phyloP scores from a whole-genome alignment of 2,797 vertebrate genomes.

The Myioborus melanocephalus region DNA sequence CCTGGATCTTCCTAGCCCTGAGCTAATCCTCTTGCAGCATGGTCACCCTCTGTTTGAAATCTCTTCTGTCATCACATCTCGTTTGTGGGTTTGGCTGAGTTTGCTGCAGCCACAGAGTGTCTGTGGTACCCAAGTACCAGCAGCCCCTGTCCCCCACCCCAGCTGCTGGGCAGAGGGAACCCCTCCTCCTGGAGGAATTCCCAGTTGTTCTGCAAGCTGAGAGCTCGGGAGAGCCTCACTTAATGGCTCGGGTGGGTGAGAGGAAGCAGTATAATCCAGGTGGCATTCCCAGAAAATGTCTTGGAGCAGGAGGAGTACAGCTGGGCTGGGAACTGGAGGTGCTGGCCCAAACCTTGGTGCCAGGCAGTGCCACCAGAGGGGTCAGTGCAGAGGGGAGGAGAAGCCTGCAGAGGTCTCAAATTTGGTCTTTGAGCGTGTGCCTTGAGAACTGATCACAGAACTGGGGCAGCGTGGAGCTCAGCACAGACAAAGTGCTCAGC shows the following conservation, averaged over 20 bases:
- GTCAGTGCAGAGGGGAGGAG: not conserved
- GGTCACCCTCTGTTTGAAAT: not conserved
- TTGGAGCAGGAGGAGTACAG: not conserved
- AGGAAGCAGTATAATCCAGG: not conserved
- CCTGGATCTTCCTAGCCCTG: not conserved
- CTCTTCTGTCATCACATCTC: not conserved
- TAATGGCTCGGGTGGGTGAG: not conserved
- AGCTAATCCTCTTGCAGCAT: not conserved
- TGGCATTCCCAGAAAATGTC: fast-evolving
- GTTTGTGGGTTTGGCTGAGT: not conserved
- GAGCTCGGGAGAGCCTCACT: not conserved
- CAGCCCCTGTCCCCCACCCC: not conserved
- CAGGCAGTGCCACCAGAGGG: not conserved
- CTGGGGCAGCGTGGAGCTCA: not conserved
- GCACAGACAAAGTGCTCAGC: not conserved
- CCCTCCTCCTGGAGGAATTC: not conserved
- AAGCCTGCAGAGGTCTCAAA: not conserved
- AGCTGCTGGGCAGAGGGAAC: not conserved
- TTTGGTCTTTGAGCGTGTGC: not conserved
- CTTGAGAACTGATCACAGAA: not conserved
- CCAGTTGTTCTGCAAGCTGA: not conserved
- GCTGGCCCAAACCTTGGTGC: not conserved
- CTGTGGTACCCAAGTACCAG: not conserved
- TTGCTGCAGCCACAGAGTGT: not conserved
- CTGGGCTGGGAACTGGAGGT: not conserved